Conservation (phyloP, 2,113 vertebrate species). For the Lasiurus cinereus region DNA sequence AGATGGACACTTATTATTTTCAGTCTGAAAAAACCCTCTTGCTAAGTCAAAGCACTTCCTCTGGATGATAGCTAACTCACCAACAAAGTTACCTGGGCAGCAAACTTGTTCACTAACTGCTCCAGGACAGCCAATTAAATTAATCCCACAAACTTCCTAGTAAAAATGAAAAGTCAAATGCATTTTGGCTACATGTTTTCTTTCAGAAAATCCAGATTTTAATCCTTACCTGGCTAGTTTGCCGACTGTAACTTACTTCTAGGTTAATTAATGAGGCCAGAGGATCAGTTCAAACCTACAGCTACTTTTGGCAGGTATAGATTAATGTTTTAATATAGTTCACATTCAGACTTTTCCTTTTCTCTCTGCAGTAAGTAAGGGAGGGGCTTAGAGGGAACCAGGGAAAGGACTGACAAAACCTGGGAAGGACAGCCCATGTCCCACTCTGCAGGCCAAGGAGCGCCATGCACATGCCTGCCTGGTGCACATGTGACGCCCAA, state of each 20-base stretch:
- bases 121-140: constrained; percentile 31
- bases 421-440: neutral
- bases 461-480: neutral
- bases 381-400: constrained; percentile 8
- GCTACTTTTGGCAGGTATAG: constrained; percentile 4
- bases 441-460: neutral
- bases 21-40: constrained; percentile 21
- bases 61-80: neutral
- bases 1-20: constrained; percentile 76
- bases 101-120: constrained; percentile 11
- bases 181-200: constrained; percentile 45
- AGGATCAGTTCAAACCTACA: constrained; percentile 24
- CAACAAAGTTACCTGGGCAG: constrained; percentile 31
- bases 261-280: constrained; percentile 33
- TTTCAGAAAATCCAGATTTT: constrained; percentile 47
- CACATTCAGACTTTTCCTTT: constrained; percentile 5
- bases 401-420: neutral
- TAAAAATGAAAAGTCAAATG: constrained; percentile 56
- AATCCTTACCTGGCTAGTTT: neutral
- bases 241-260: neutral
- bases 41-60: constrained; percentile 51
- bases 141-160: constrained; percentile 52
- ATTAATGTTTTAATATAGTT: constrained; percentile 8
- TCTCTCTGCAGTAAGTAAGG: constrained; percentile 19
- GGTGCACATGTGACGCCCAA: neutral